These are phyloP conservation scores for Phrynocephalus guinanensis DNA, from an alignment of 2,797 vertebrate genomes.

Conservation along the genomic window DNA sequence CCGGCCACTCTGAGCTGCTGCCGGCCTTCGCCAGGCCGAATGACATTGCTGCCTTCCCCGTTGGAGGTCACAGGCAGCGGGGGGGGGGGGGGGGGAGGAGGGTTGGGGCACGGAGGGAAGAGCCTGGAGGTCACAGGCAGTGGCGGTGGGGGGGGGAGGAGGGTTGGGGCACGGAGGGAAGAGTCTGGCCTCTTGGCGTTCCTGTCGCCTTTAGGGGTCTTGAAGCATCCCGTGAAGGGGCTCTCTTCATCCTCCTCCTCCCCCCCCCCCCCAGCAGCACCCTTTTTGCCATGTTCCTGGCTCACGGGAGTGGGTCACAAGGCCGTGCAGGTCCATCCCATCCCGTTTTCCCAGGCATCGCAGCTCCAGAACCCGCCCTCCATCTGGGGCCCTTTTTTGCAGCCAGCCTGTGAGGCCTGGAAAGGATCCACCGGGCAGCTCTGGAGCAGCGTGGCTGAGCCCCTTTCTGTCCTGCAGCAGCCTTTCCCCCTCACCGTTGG, in stretches of 20 bases:
- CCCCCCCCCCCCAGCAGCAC: not conserved
- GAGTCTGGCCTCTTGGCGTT: fast-evolving
- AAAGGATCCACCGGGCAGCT: not conserved
- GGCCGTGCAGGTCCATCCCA: not conserved
- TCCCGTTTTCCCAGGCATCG: not conserved
- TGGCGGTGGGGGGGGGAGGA: not conserved
- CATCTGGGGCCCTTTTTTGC: not conserved
- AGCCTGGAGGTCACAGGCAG: not conserved
- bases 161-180: fast-evolving
- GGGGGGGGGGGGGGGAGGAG: not conserved
- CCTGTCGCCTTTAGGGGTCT: not conserved
- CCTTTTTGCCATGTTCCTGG: not conserved
- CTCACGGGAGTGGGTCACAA: not conserved
- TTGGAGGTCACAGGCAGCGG: conserved; percentile 30
- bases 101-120: fast-evolving
- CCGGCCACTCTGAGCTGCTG: conserved; percentile 32
- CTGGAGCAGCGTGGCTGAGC: no score
- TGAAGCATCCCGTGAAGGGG: not conserved
- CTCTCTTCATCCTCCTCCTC: not conserved
- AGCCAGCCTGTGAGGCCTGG: not conserved
- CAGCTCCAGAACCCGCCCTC: not conserved
- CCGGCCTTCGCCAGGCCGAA: not conserved
- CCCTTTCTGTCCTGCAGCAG: no score
- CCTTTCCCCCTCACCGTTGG: not conserved
- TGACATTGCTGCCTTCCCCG: conserved; percentile 56